Base-by-base conservation (phyloP, 2,888 invertebrate species). In the Arrhopalites spinosus region DNA sequence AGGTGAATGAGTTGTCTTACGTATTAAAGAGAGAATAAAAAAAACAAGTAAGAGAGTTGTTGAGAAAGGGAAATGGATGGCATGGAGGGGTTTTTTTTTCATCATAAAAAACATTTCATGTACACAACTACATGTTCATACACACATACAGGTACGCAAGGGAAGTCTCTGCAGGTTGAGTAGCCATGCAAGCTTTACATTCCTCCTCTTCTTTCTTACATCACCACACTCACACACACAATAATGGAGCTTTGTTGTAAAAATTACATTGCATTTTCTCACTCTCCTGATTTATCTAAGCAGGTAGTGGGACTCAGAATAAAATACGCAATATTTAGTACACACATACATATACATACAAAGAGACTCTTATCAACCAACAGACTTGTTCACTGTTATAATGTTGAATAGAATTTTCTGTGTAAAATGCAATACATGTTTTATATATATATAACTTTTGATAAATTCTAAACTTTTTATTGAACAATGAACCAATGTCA, bases 1-100 rank as follows among this genome's bases (percentile, higher is more conserved):
- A 69, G 74, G 74, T 75, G 74, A 75, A 75, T 75, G 74, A 69
- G 68, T 75, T 75, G 36, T 59, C 56, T 36, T 29, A 29, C 17
- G n/a, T 11, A 17, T 36, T 29, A 17, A n/a, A 23, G 61, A 7
- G 36, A 11, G 36, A 36, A 7, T 7, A 11, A 36, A 36, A 56
- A 20, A 56, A n/a, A 20, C 5, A 23, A 11, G 64, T 50, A 47
- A 43, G 68, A 25, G 17, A 64, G 64, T 30, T 29, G 68, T 50
- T 47, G 68, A 68, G 68, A 53, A 68, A 53, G 68, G 68, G 50
- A 68, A 68, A 68, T 68, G 68, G 50, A 27, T 7, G 36, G 11
- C 23, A 59, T 59, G 59, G 25, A 20, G 59, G 15, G 53, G 53
- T 20, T 53, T 7, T n/a, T n/a, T n/a, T n/a, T 36, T 36, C 5